Evolutionary conservation across 2,888 invertebrate species (phyloP), one percentile per base, ranked within the genome.

Genomic region (Lottia scabra): DNA sequence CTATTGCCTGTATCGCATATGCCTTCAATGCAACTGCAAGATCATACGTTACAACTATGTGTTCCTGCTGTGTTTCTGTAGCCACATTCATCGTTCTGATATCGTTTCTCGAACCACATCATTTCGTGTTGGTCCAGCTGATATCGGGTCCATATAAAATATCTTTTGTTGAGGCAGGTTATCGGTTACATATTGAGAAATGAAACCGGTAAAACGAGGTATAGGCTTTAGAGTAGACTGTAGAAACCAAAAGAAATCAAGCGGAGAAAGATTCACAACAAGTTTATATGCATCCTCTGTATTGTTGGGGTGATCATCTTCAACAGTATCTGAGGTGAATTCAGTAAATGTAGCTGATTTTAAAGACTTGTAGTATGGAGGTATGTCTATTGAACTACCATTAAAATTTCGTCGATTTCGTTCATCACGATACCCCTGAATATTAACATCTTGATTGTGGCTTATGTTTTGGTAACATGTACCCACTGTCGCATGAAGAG

Each of bases 21-120:
- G 75, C 75, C 46, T 75, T 75, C 6, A 70, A 64, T 19, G 75
- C 75, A 23, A 75, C 73, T 1, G 73, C 75, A 13, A 75, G 63
- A 45, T 75, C 75, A 26, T 75, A 75, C 12, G 74, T 68, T n/a
- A n/a, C n/a, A n/a, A n/a, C n/a, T 12, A 19, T 68, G 63, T 68
- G 69, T n/a, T 74, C 48, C 68, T 75, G 72, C 4, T 45, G 19
- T 8, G 70, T 65, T 65, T 75, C 75, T 23, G 12, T 43, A 19
- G 75, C 70, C 8, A 75, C 75, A 26, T 65, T 68, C 62, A 75
- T 48, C 12, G 56, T 69, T 46, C 73, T 62, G 4, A 23, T 74
- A 75, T 75, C 0, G 73, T 75, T 63, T 75, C 75, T 16, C 63
- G 63, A 38, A 75, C 75, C 15, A 56, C 56, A 56, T 56, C 56